Percentiles rank a stretch among this genome's conserved stretches.
These are phyloP conservation scores for Hypselothyrea guttata DNA, from an alignment of 2,888 invertebrate genomes.

Conservation along the genomic window DNA sequence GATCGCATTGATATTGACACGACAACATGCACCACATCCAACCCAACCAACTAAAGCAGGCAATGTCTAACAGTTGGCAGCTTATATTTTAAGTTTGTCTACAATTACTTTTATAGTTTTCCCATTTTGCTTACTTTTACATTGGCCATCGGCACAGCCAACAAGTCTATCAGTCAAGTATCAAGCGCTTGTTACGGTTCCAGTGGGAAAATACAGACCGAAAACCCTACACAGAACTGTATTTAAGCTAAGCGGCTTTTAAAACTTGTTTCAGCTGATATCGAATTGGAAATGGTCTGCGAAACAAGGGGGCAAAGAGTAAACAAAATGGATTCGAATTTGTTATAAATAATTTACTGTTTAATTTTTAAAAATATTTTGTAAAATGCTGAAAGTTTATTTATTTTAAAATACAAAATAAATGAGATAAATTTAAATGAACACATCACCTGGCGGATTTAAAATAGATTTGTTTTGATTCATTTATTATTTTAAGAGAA, in stretches of 20 bases:
- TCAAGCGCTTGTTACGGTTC: conserved; percentile 53
- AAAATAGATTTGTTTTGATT: no score
- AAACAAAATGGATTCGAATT: no score
- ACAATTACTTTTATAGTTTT: conserved; percentile 10
- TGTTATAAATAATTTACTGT: no score
- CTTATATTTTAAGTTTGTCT: conserved; percentile 17
- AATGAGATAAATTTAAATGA: neutral
- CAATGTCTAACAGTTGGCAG: conserved; percentile 8
- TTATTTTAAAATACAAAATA: neutral
- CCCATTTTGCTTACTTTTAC: conserved; percentile 27
- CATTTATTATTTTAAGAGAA: no score
- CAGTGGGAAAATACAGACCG: conserved; percentile 25
- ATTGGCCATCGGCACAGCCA: conserved; percentile 64
- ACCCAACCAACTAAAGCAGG: conserved; percentile 17
- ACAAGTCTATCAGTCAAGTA: conserved; percentile 81
- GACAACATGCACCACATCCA: conserved; percentile 13
- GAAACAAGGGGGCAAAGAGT: neutral
- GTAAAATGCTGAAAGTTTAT: neutral
- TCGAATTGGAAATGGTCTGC: conserved; percentile 35
- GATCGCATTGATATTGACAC: conserved; percentile 54
- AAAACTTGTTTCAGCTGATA: neutral
- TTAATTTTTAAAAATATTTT: neutral
- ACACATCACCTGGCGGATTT: no score
- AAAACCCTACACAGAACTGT: conserved; percentile 17
- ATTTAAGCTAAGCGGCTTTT: conserved; percentile 11